These are phyloP conservation scores for Rhogogaster chlorosoma DNA, from an alignment of 2,888 invertebrate genomes.

Conservation along the genomic window DNA sequence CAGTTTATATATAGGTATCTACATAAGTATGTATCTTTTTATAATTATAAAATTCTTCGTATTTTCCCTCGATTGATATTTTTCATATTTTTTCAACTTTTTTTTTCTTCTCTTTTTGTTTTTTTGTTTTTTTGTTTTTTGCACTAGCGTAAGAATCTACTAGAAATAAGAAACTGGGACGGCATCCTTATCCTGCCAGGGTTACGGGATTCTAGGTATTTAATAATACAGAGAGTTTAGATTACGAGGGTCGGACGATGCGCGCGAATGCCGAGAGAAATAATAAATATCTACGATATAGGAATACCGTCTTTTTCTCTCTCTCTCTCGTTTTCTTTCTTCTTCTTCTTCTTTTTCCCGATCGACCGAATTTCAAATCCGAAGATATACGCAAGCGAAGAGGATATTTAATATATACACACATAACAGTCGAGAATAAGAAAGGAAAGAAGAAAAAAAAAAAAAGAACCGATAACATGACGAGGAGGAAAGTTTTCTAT, in stretches of 20 bases:
- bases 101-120: not conserved
- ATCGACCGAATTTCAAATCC: not conserved
- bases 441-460: not conserved
- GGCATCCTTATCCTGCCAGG: not conserved
- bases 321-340: not conserved
- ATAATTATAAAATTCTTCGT: too few relatives aligned
- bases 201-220: slow-evolving; percentile 25
- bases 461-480: not conserved
- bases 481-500: not conserved
- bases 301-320: not conserved
- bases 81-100: too few relatives aligned
- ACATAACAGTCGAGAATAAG: not conserved
- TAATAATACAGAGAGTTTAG: slow-evolving; percentile 24
- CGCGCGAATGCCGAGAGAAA: not conserved
- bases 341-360: not conserved
- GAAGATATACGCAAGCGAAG: not conserved
- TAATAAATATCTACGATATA: slow-evolving; percentile 31
- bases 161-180: not conserved
- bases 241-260: slow-evolving; percentile 17
- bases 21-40: too few relatives aligned
- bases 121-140: not conserved
- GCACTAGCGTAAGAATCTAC: not conserved
- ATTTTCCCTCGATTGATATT: too few relatives aligned
- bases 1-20: too few relatives aligned
- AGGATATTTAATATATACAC: not conserved